Percentiles rank a stretch among this genome's conserved stretches.
Evolutionary conservation across 2,888 invertebrate genomes (phyloP).

Genomic region (Apeira syringaria): DNA sequence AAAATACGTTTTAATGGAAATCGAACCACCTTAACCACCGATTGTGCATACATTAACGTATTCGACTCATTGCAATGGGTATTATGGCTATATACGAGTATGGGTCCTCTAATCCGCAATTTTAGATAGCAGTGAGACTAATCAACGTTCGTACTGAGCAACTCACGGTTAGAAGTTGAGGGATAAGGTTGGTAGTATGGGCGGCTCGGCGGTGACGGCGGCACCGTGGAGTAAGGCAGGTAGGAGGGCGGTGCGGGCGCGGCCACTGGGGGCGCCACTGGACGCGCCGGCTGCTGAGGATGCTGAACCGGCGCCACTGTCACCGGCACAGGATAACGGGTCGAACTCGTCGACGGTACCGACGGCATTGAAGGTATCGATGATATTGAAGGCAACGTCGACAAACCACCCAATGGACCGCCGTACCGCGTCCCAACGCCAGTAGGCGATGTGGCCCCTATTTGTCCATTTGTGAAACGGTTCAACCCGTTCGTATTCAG

Average conservation of each 20-base stretch:
- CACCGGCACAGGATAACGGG: background rate
- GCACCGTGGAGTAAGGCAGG: background rate
- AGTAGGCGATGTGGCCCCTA: background rate
- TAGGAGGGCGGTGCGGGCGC: background rate
- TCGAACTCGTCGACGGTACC: background rate
- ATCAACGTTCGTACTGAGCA: too few species aligned
- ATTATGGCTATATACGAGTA: too few species aligned
- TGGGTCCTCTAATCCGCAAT: too few species aligned
- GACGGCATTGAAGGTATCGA: background rate
- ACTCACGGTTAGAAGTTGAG: background rate
- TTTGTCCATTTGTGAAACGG: background rate
- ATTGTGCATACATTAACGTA: too few species aligned
- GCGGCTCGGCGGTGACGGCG: background rate
- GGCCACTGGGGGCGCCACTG: background rate
- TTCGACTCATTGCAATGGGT: too few species aligned
- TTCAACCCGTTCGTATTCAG: background rate
- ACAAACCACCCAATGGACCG: background rate
- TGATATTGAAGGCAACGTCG: background rate
- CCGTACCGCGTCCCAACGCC: background rate
- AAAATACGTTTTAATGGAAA: too few species aligned
- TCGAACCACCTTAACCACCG: too few species aligned
- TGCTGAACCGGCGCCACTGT: background rate
- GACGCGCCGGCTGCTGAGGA: background rate
- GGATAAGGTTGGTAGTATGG: slow-evolving; percentile 7
- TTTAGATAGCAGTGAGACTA: too few species aligned